Evolutionary conservation across 2,113 vertebrate species (phyloP), one percentile per base, ranked within the genome.

Genomic region (Sturnira hondurensis): DNA sequence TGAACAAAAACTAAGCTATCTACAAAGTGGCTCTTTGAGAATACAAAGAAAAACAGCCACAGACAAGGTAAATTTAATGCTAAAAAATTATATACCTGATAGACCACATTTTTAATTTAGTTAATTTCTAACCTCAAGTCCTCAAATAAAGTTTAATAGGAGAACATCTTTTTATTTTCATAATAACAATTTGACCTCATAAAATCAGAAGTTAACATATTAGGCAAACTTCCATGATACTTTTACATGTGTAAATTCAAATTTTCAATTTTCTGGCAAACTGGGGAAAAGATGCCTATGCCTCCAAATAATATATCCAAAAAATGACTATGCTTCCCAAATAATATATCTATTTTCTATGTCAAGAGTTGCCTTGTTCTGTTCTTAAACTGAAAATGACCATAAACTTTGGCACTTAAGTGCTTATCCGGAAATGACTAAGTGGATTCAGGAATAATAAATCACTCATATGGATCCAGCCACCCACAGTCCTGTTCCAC

Each of bases 401-500:
- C 54, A 19, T 86, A 95, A 86, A 95, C 81, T 89, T 94, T 97
- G 91, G 86, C 89, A 91, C 74, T 81, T 94, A 70, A 76, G 78
- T 92, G 83, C 80, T 97, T 97, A 81, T 87, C 76, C 31, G 50
- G 93, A 97, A 95, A 96, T 96, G 93, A 96, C 95, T 94, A 67
- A 94, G 94, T 97, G n/a, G 80, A 94, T 93, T 94, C 52, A 58
- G 84, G 45, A 19, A 63, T 85, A 86, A 96, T 97, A 97, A 97
- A 96, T 97, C 96, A 97, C 86, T 95, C 93, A 50, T 91, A 89
- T 70, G 89, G 93, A 90, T 92, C 84, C 89, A 96, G 89, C 95
- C 97, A 97, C 97, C 95, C 95, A 96, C 96, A 94, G 80, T 88
- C 95, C 91, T 85, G 93, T 97, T 97, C 97, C 94, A 94, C 95